phyloP scores from a whole-genome alignment of 1,140 invertebrate genomes.

The Pteromalus puparum region DNA sequence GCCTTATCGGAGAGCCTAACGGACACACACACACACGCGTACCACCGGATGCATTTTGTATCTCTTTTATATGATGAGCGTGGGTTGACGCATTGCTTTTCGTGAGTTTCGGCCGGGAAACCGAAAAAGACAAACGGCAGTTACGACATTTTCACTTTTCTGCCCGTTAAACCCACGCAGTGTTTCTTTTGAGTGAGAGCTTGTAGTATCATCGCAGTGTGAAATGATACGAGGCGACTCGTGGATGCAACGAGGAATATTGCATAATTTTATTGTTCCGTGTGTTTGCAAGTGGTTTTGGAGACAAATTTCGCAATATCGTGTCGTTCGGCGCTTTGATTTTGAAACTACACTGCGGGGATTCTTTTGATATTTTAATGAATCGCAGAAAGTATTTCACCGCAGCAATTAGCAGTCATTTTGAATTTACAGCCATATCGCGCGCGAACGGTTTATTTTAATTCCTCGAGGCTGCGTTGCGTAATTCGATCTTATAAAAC shows the following conservation, averaged over 20 bases:
- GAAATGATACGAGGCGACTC: not conserved
- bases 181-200: not conserved
- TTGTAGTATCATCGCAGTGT: not conserved
- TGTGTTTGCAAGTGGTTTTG: not conserved
- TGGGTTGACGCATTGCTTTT: not conserved
- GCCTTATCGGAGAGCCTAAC: no score
- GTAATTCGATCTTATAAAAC: no score
- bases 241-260: not conserved
- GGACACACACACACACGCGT: no score
- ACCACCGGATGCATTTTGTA: constrained; percentile 26
- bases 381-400: no score
- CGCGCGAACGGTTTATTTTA: no score
- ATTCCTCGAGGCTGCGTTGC: no score
- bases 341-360: no score
- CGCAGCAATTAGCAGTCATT: no score
- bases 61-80: not conserved
- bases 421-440: no score
- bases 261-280: constrained; percentile 24
- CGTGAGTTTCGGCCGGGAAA: constrained; percentile 2
- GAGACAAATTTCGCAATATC: not conserved
- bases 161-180: constrained; percentile 15
- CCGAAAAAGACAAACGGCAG: not conserved
- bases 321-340: no score
- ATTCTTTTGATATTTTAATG: no score
- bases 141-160: constrained; percentile 24